Conservation (phyloP, 2,113 vertebrate species). For the Ceuthmochares aereus region DNA sequence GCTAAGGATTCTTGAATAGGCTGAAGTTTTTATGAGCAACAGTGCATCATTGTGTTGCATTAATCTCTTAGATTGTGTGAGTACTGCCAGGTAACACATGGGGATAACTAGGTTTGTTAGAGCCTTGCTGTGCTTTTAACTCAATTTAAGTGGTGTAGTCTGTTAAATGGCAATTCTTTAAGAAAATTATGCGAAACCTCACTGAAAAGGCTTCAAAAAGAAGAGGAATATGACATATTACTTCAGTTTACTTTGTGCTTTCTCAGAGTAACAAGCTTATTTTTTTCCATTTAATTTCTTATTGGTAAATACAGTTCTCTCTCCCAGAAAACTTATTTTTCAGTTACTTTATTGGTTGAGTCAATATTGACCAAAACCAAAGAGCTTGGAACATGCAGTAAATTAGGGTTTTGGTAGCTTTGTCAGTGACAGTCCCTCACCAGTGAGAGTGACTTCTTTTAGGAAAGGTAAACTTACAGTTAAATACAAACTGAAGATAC, state of each 20-base stretch:
- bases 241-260: not conserved
- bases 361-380: not conserved
- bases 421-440: not conserved
- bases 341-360: not conserved
- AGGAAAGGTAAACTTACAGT: not conserved
- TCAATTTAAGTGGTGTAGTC: not conserved
- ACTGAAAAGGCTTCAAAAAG: not conserved
- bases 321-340: not conserved
- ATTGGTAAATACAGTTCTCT: not conserved
- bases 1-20: not conserved
- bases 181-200: not conserved
- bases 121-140: not conserved
- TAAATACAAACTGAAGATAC: not conserved
- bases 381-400: not conserved
- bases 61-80: not conserved
- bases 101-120: not conserved
- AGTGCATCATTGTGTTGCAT: not conserved
- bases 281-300: not conserved
- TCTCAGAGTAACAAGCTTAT: not conserved
- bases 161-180: not conserved
- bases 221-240: not conserved
- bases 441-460: not conserved
- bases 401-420: not conserved
- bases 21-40: not conserved
- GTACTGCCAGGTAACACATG: fast-evolving